These are phyloP conservation scores for Maccullochella peelii DNA, from an alignment of 2,113 vertebrate genomes.

Conservation along the genomic window DNA sequence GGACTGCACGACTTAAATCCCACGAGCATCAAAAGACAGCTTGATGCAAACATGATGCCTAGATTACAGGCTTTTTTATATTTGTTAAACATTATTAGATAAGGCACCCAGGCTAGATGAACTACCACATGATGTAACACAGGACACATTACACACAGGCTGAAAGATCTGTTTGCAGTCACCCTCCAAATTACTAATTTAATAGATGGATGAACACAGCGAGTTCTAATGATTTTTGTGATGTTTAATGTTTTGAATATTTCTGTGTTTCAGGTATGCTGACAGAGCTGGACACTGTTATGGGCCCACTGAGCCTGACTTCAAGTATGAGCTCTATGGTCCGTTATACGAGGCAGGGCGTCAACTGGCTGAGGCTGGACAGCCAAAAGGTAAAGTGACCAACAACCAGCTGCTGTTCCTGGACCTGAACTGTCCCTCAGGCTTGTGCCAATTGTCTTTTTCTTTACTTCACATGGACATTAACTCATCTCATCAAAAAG, in stretches of 20 bases:
- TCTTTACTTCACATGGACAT: conserved; percentile 13
- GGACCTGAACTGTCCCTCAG: conserved; percentile 24
- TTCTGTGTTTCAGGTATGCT: conserved; percentile 86
- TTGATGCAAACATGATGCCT: not conserved
- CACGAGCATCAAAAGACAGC: not conserved
- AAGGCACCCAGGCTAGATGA: too few relatives aligned
- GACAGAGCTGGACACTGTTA: conserved; percentile 84
- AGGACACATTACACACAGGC: not conserved
- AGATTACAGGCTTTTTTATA: not conserved
- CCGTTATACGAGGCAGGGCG: conserved; percentile 88
- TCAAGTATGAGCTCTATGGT: conserved; percentile 90
- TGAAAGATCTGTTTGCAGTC: not conserved
- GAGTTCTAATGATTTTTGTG: not conserved
- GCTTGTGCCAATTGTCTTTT: not conserved
- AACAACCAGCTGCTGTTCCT: conserved; percentile 23
- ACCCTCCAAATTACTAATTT: not conserved
- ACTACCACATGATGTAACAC: too few relatives aligned
- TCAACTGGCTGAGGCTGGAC: conserved; percentile 90
- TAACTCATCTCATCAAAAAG: conserved; percentile 9
- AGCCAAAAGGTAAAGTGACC: conserved; percentile 81
- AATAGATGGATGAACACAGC: too few relatives aligned
- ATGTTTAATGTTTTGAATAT: not conserved
- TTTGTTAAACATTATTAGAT: too few relatives aligned
- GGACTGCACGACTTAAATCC: not conserved
- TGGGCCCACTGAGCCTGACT: conserved; percentile 86